Base-by-base conservation (phyloP, 2,888 invertebrate species). In the Cephus spinipes region DNA sequence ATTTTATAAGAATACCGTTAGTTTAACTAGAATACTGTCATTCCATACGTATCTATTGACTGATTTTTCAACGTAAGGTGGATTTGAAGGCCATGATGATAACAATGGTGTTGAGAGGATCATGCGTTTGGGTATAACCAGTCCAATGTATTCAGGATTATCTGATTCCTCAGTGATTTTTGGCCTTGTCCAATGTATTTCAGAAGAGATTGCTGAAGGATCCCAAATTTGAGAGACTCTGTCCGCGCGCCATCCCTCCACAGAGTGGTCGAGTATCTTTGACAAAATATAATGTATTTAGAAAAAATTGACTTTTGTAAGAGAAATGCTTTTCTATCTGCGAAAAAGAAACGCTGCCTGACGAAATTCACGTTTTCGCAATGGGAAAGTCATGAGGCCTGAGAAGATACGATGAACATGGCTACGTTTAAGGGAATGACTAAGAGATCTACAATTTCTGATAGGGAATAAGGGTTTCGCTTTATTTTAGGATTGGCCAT, bases 111-210 rank as follows among this genome's bases (percentile, higher is more conserved):
- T 23, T 33, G 86, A 82, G 32, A 86, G 83, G 74, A 92, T 83
- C 74, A 89, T 82, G 73, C 87, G 85, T 71, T 90, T 89, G 3
- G 91, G 87, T 76, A 92, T 85, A 55, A 92, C 91, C 0, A 92
- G 84, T 2, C 92, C 92, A 11, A 92, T 90, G 74, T 91, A 92
- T 80, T 90, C 91, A 73, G 88, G 90, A 86, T 92, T 92, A 79
- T 92, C 92, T 12, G 86, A 33, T 73, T 81, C 74, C 68, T 78
- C 83, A 71, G 73, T 85, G 55, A 84, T 81, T 74, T 84, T 84
- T 30, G 92, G 92, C 76, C 90, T 89, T 75, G 87, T 87, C 92
- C 92, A 92, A 82, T 92, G 90, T 82, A 88, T 87, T 36, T 88
- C 88, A 12, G 91, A 89, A 81, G 92, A 92, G 33, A 92, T 85